Conservation (phyloP, 2,113 vertebrate species). For the Potamarius usumacintae region DNA sequence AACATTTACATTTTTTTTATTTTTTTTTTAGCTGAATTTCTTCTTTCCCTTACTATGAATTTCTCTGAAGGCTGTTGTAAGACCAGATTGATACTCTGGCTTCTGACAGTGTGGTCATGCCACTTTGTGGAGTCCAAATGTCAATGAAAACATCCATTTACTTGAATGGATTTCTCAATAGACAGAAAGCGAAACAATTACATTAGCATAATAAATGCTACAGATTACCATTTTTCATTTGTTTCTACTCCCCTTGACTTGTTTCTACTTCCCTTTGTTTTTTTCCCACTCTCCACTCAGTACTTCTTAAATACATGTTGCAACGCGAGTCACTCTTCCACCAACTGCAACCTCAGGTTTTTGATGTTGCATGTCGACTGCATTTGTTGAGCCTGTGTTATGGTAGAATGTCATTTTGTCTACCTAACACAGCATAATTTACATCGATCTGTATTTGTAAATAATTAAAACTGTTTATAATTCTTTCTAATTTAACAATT, state of each 20-base stretch:
- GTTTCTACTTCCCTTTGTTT: background rate
- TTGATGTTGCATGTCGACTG: background rate
- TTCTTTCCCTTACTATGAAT: background rate
- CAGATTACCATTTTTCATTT: conserved; percentile 38
- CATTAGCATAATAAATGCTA: conserved; percentile 39
- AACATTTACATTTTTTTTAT: background rate
- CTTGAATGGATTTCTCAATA: conserved; percentile 32
- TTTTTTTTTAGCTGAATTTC: background rate
- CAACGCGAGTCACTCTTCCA: conserved; percentile 39
- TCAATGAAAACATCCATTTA: conserved; percentile 44
- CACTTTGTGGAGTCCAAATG: conserved; percentile 19
- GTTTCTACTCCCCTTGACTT: conserved; percentile 29
- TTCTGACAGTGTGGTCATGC: background rate
- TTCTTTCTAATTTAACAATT: background rate
- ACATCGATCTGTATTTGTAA: background rate
- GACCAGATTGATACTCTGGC: background rate
- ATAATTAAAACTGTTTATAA: background rate
- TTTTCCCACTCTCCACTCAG: background rate
- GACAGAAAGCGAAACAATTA: conserved; percentile 22
- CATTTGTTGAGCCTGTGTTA: background rate
- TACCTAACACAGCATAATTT: background rate
- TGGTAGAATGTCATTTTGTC: background rate
- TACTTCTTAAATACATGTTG: conserved; percentile 26
- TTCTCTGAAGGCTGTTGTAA: conserved; percentile 7
- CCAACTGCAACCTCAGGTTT: conserved; percentile 27